Percentiles rank a stretch among this genome's conserved stretches.
phyloP scores from a whole-genome alignment of 2,113 vertebrate genomes.

The Asarcornis scutulata region DNA sequence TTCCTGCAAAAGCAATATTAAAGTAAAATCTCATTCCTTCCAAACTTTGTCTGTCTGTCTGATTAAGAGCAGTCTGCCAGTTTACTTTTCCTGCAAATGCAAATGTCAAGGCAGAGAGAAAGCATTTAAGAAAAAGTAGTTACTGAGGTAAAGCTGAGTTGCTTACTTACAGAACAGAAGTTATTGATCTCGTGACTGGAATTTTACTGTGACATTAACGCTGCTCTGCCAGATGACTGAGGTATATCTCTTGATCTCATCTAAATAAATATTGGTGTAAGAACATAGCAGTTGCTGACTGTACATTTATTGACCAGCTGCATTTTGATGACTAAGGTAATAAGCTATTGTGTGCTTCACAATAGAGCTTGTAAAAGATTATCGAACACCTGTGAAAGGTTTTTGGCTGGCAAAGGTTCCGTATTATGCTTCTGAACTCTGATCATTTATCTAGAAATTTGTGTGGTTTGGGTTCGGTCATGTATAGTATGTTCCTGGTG shows the following conservation, averaged over 20 bases:
- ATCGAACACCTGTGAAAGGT: neutral
- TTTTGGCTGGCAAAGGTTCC: neutral
- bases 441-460: slow-evolving; percentile 11
- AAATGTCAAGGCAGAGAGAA: neutral
- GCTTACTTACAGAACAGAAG: neutral
- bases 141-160: neutral
- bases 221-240: neutral
- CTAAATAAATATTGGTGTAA: neutral
- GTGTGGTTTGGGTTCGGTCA: neutral
- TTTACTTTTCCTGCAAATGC: neutral
- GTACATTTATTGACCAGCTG: neutral
- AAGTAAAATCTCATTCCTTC: neutral
- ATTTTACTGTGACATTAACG: neutral
- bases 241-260: neutral
- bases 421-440: neutral
- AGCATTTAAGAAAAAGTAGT: neutral
- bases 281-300: neutral
- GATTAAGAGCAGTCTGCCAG: neutral
- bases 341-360: slow-evolving; percentile 17
- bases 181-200: neutral
- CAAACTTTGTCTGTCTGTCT: neutral
- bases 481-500: neutral
- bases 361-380: neutral
- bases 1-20: neutral
- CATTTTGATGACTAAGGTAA: slow-evolving; percentile 26